These are phyloP conservation scores for Xerus inauris DNA, from an alignment of 2,113 vertebrate genomes.

Conservation along the genomic window DNA sequence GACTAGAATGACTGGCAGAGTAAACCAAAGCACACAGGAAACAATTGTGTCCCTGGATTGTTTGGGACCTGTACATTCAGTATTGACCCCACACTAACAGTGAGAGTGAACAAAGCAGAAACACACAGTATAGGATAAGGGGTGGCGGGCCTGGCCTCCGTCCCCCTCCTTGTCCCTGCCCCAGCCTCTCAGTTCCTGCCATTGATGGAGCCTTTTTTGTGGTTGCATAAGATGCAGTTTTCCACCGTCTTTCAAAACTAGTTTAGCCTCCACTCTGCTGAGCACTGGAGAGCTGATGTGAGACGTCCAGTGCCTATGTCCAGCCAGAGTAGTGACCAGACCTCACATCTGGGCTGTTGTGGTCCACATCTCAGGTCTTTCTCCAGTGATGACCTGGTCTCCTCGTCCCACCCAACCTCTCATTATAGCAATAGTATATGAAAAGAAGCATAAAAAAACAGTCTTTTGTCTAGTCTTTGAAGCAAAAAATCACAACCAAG, in stretches of 20 bases:
- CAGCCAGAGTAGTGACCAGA: not conserved
- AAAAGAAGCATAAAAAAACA: not conserved
- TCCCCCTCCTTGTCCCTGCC: not conserved
- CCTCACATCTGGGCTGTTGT: not conserved
- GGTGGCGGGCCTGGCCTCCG: not conserved
- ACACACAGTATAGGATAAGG: rapidly evolving
- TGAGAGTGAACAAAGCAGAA: not conserved
- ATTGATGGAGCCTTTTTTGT: too few species aligned
- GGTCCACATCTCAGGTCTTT: not conserved
- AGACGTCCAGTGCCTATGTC: rapidly evolving
- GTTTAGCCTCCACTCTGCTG: not conserved
- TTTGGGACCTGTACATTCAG: not conserved
- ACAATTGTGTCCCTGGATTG: too few species aligned
- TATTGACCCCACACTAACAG: not conserved
- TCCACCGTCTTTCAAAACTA: not conserved
- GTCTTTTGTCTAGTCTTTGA: not conserved
- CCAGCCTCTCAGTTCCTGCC: not conserved
- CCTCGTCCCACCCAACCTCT: not conserved
- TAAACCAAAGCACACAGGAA: not conserved
- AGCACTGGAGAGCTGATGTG: rapidly evolving
- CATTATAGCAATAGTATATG: too few species aligned
- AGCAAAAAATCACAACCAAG: too few species aligned
- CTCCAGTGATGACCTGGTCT: not conserved
- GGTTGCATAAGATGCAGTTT: not conserved
- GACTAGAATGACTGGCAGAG: too few species aligned